phyloP scores from a whole-genome alignment of 2,888 invertebrate genomes.

The Dusona sp. region DNA sequence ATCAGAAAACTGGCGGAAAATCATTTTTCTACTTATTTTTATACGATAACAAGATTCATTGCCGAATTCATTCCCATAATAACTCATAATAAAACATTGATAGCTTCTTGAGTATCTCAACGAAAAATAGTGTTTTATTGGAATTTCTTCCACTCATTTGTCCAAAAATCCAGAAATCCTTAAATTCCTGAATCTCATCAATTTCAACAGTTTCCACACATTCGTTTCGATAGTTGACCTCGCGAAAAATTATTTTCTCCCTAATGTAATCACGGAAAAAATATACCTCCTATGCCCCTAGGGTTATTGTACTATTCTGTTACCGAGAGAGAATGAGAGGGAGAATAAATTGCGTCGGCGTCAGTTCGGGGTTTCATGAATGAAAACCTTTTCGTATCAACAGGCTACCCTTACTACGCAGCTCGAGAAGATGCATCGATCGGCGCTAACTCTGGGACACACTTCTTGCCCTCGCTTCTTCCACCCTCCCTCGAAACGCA shows the following conservation, averaged over 20 bases:
- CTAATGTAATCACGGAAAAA: background rate
- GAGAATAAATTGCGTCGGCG: slow-evolving; percentile 15
- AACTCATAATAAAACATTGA: background rate
- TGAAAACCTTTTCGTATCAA: slow-evolving; percentile 79
- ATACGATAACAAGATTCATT: background rate
- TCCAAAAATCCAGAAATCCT: background rate
- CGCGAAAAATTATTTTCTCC: background rate
- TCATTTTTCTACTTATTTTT: background rate
- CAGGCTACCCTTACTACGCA: slow-evolving; percentile 79
- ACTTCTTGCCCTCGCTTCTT: slow-evolving; percentile 31
- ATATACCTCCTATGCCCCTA: background rate
- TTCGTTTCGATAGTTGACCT: background rate
- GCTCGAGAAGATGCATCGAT: slow-evolving; percentile 75
- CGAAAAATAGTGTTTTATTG: background rate
- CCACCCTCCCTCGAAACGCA: background rate
- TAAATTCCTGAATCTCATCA: background rate
- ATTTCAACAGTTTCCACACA: background rate
- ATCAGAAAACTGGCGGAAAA: background rate
- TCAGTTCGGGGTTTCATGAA: slow-evolving; percentile 75
- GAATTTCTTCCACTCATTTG: background rate
- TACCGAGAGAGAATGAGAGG: background rate
- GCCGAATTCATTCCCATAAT: background rate
- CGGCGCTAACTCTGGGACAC: slow-evolving; percentile 55
- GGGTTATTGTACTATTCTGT: background rate
- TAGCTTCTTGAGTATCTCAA: background rate